A percentile compares a stretch with the other conserved stretches of the same genome.
phyloP scores from a whole-genome alignment of 2,797 vertebrate species.

The Petrocephalus schoutedeni region DNA sequence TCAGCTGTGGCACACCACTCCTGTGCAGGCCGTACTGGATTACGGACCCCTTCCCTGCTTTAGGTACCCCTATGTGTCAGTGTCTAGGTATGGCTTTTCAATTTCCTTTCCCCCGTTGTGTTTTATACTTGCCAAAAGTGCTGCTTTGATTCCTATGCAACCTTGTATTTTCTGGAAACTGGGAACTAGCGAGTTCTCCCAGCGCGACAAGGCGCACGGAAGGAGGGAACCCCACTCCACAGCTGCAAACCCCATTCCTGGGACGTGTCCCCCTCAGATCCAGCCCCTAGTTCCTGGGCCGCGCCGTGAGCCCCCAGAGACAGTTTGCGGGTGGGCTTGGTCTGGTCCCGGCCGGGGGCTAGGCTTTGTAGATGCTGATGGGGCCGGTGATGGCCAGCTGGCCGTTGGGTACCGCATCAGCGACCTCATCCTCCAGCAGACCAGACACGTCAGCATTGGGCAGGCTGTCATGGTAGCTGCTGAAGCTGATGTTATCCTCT shows the following conservation, averaged over 20 bases:
- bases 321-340: not conserved
- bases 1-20: not conserved
- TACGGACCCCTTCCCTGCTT: no score
- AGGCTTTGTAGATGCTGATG: slow-evolving; percentile 87
- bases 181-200: not conserved
- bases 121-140: not conserved
- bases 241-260: not conserved
- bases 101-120: not conserved
- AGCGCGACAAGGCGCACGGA: no score
- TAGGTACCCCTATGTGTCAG: not conserved
- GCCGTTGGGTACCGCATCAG: slow-evolving; percentile 84
- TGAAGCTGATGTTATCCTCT: slow-evolving; percentile 98
- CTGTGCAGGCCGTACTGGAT: not conserved
- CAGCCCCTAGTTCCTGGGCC: not conserved
- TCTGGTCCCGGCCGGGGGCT: slow-evolving; percentile 6
- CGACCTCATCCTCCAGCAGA: slow-evolving; percentile 85
- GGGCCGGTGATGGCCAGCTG: slow-evolving; percentile 83
- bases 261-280: not conserved
- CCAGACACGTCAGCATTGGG: slow-evolving; percentile 91
- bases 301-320: not conserved
- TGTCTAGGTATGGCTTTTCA: not conserved
- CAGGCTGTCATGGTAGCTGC: slow-evolving; percentile 98
- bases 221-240: not conserved
- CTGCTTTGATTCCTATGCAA: not conserved
- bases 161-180: not conserved